Percentiles rank a stretch among this genome's conserved stretches.
Conservation (phyloP, 2,797 vertebrate species). For the Zalophus californianus region DNA sequence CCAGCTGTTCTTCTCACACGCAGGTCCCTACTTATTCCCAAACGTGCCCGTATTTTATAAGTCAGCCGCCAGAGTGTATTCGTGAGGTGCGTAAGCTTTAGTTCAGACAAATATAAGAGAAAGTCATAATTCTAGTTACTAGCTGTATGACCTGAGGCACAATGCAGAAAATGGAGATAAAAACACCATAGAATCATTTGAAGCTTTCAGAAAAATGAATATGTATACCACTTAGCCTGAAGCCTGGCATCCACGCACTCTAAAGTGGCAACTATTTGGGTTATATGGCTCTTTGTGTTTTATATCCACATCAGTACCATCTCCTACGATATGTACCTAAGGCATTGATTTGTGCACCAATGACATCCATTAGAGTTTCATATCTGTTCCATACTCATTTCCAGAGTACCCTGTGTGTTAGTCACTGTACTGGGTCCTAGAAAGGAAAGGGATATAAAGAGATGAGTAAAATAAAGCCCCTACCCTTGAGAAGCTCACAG, state of each 20-base stretch:
- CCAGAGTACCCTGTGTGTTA: neutral
- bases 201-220: neutral
- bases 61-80: neutral
- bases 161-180: neutral
- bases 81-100: neutral
- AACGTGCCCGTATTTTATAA: neutral
- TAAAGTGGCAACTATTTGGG: neutral
- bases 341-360: neutral
- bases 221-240: neutral
- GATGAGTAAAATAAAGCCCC: neutral
- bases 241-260: neutral
- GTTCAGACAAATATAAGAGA: neutral
- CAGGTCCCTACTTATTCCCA: neutral
- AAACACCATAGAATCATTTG: neutral
- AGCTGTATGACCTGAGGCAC: neutral
- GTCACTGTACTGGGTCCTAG: neutral
- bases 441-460: neutral
- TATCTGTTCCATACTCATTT: neutral
- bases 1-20: neutral
- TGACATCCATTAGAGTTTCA: neutral
- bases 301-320: neutral
- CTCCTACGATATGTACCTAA: neutral
- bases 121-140: neutral
- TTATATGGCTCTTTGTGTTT: neutral
- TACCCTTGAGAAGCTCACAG: neutral